These are phyloP conservation scores for Phalanger gymnotis DNA, from an alignment of 2,797 vertebrate species.

Conservation along the genomic window DNA sequence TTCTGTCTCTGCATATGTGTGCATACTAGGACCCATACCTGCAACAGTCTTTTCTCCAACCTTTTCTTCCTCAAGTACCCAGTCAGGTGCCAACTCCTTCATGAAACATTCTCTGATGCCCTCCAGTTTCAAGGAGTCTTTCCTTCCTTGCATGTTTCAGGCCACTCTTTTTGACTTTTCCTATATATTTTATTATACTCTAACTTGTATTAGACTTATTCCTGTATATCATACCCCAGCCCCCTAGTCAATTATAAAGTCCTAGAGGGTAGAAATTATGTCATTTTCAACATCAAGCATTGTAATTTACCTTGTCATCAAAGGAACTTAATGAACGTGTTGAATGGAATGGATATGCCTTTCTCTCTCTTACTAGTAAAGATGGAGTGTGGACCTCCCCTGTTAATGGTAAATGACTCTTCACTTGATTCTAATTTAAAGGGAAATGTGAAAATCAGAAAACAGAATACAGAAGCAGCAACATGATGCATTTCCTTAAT, in stretches of 20 bases:
- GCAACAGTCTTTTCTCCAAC: too few species aligned
- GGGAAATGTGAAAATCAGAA: neutral
- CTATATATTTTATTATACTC: neutral
- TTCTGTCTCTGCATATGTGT: neutral
- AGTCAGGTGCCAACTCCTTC: neutral
- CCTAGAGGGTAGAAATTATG: neutral
- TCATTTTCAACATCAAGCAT: neutral
- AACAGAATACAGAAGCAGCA: neutral
- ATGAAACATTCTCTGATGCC: neutral
- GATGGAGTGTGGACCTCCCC: neutral
- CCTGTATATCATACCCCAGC: neutral
- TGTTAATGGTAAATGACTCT: neutral
- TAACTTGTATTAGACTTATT: neutral
- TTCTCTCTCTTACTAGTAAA: neutral
- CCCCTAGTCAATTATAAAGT: neutral
- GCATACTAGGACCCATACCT: neutral
- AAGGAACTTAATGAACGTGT: neutral
- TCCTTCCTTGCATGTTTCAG: neutral
- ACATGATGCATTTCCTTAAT: neutral
- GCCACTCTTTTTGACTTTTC: neutral
- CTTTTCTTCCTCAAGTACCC: neutral
- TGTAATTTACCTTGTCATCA: neutral
- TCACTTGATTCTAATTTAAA: neutral
- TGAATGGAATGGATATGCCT: neutral
- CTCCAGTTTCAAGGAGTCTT: neutral